A percentile compares a stretch with the other conserved stretches of the same genome.
These are phyloP conservation scores for Mesorhabditis sp. DNA, from an alignment of 2,888 invertebrate genomes.

Conservation along the genomic window DNA sequence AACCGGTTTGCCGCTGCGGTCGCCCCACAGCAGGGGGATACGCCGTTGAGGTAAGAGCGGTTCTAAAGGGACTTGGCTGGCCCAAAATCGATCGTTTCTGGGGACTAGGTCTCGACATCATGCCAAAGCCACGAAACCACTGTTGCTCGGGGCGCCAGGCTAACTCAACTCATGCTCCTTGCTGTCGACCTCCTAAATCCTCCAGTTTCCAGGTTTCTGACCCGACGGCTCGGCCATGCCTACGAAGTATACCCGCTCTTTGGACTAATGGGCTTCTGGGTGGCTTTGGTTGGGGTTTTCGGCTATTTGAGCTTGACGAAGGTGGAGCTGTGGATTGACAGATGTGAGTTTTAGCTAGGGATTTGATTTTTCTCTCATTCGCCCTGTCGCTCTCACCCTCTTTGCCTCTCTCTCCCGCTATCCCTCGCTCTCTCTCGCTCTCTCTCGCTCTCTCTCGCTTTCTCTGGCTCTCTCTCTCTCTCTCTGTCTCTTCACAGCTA, in stretches of 20 bases:
- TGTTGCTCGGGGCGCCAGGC: too few species aligned
- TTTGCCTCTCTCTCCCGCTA: too few species aligned
- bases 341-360: conserved; percentile 24
- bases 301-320: conserved; percentile 41
- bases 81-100: too few species aligned
- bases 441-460: too few species aligned
- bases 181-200: conserved; percentile 6
- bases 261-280: conserved; percentile 36
- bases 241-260: conserved; percentile 52
- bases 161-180: conserved; percentile 3
- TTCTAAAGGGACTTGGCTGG: neutral
- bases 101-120: too few species aligned
- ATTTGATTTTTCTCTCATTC: too few species aligned
- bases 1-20: conserved; percentile 13
- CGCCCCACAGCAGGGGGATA: conserved; percentile 33
- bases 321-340: conserved; percentile 50
- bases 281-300: conserved; percentile 34
- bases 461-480: too few species aligned
- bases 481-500: too few species aligned
- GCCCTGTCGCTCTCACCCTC: too few species aligned
- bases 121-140: too few species aligned
- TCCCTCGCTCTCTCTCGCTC: too few species aligned
- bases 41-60: conserved; percentile 21
- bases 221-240: conserved; percentile 44
- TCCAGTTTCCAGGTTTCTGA: conserved; percentile 36